Evolutionary conservation across 2,797 vertebrate genomes (phyloP).

Genomic region (Coccyzus lansbergi): DNA sequence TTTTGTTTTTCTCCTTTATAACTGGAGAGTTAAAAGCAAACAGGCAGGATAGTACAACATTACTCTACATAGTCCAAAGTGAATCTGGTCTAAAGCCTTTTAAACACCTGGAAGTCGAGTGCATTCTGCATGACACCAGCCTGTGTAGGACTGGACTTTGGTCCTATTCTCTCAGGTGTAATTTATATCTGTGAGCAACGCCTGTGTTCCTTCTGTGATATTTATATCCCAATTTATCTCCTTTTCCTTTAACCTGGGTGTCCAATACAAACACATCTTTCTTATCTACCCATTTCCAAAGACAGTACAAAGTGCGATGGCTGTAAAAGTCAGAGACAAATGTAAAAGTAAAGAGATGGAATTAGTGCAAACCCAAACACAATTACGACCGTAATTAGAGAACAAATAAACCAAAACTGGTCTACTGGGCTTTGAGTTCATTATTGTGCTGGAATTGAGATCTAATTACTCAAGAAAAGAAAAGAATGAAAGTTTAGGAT

Average conservation of each 20-base stretch:
- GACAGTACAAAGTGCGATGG: accelerated
- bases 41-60: background rate
- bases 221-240: background rate
- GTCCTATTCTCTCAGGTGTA: background rate
- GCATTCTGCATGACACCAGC: background rate
- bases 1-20: background rate
- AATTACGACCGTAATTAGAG: background rate
- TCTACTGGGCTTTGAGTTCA: background rate
- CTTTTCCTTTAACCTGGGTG: background rate
- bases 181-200: background rate
- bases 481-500: background rate
- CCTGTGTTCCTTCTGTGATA: background rate
- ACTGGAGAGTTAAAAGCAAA: background rate
- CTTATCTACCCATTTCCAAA: accelerated
- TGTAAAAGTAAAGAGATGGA: background rate
- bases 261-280: background rate
- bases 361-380: background rate
- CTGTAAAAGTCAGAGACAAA: background rate
- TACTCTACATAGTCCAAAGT: background rate
- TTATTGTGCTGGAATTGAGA: background rate
- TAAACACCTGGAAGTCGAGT: background rate
- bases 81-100: background rate
- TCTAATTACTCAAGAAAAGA: background rate
- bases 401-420: background rate
- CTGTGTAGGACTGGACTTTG: background rate